Evolutionary conservation across 1,140 invertebrate genomes (phyloP).

Genomic region (Latrodectus geometricus): DNA sequence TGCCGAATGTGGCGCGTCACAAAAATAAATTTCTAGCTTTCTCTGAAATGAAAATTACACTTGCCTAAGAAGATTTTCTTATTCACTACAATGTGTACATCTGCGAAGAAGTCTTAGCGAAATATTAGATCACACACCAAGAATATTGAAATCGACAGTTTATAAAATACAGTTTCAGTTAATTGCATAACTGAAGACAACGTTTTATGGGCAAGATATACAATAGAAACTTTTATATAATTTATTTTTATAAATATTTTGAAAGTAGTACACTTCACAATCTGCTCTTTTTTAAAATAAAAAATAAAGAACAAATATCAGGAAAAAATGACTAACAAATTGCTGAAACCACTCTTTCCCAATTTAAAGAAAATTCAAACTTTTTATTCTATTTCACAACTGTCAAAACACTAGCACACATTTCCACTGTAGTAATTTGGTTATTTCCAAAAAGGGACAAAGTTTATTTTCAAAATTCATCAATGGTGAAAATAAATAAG

Average conservation of each 20-base stretch:
- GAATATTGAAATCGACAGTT: constrained; percentile 6
- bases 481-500: not conserved
- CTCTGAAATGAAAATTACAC: constrained; percentile 38
- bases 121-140: constrained; percentile 33
- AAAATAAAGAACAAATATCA: not conserved
- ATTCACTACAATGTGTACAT: constrained; percentile 38
- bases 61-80: constrained; percentile 40
- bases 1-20: constrained; percentile 48
- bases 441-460: not conserved
- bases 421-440: not conserved
- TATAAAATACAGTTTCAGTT: constrained; percentile 12
- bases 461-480: not conserved
- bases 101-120: constrained; percentile 38
- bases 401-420: no score
- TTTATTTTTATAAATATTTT: not conserved
- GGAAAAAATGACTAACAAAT: not conserved
- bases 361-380: not conserved
- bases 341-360: not conserved
- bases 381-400: not conserved
- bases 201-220: not conserved
- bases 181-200: constrained; percentile 30
- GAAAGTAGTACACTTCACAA: not conserved
- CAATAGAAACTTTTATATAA: constrained; percentile 1
- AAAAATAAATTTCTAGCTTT: constrained; percentile 62
- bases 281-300: not conserved